Conservation (phyloP, 2,113 vertebrate species). For the Petrocephalus microphthalmus region DNA sequence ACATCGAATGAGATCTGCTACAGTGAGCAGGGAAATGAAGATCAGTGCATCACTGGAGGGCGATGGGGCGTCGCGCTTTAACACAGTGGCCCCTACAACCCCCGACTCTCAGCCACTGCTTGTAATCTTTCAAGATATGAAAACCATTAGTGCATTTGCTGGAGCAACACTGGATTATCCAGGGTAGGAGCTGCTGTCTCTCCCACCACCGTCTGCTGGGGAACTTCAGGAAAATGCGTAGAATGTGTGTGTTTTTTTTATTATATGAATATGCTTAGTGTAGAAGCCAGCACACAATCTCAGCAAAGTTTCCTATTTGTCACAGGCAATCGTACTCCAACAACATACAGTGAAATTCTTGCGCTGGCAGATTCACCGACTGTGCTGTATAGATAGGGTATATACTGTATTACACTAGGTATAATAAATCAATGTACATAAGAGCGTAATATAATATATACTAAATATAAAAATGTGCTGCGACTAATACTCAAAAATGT, state of each 20-base stretch:
- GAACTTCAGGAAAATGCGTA: constrained; percentile 27
- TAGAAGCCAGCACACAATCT: neutral
- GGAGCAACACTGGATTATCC: constrained; percentile 36
- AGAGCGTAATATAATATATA: too few species aligned
- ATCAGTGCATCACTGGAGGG: constrained; percentile 45
- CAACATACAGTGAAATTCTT: too few species aligned
- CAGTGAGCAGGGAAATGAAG: constrained; percentile 60
- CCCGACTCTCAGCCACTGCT: constrained; percentile 27
- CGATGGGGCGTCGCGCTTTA: constrained; percentile 42
- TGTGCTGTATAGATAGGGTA: too few species aligned
- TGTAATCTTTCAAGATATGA: constrained; percentile 42
- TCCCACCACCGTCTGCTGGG: constrained; percentile 7
- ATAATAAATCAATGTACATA: too few species aligned
- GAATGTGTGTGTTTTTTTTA: constrained; percentile 11
- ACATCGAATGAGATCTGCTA: constrained; percentile 58
- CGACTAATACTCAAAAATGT: too few species aligned
- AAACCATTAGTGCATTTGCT: constrained; percentile 37
- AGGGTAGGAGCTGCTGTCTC: constrained; percentile 23
- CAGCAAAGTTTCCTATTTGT: neutral
- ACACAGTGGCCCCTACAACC: constrained; percentile 40
- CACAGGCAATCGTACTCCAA: neutral
- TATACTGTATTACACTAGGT: too few species aligned
- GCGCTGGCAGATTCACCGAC: too few species aligned
- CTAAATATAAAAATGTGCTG: too few species aligned
- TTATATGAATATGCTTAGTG: neutral